Conservation (phyloP, 2,797 vertebrate species). For the Bovichtus variegatus region DNA sequence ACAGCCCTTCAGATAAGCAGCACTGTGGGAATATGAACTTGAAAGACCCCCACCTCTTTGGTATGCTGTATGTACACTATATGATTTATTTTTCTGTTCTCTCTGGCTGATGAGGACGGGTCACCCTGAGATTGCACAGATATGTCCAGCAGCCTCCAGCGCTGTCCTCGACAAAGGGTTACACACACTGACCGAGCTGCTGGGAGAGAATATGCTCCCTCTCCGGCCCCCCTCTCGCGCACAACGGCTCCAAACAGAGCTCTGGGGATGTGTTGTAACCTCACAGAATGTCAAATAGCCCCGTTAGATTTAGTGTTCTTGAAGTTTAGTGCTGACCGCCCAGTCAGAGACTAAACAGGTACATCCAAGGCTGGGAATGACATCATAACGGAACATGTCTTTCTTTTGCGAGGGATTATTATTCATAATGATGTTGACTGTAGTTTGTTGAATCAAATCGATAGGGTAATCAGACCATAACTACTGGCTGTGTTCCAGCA, state of each 20-base stretch:
- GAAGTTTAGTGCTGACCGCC: conserved; percentile 37
- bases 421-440: conserved; percentile 24
- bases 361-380: conserved; percentile 34
- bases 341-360: conserved; percentile 24
- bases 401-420: conserved; percentile 32
- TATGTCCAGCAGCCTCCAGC: conserved; percentile 69
- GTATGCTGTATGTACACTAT: conserved; percentile 54
- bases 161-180: conserved; percentile 69
- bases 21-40: conserved; percentile 9
- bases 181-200: conserved; percentile 54
- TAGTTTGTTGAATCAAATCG: conserved; percentile 24
- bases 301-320: conserved; percentile 38
- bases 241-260: conserved; percentile 54
- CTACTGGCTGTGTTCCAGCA: conserved; percentile 20
- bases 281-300: conserved; percentile 73
- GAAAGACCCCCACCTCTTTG: conserved; percentile 49
- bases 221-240: conserved; percentile 45
- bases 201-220: conserved; percentile 72
- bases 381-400: conserved; percentile 21
- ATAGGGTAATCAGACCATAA: conserved; percentile 15
- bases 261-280: conserved; percentile 67
- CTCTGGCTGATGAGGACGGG: conserved; percentile 63
- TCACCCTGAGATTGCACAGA: conserved; percentile 77
- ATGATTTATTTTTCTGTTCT: conserved; percentile 52
- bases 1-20: conserved; percentile 26